Evolutionary conservation across 2,797 vertebrate species (phyloP).

Genomic region (Spinus pinus): DNA sequence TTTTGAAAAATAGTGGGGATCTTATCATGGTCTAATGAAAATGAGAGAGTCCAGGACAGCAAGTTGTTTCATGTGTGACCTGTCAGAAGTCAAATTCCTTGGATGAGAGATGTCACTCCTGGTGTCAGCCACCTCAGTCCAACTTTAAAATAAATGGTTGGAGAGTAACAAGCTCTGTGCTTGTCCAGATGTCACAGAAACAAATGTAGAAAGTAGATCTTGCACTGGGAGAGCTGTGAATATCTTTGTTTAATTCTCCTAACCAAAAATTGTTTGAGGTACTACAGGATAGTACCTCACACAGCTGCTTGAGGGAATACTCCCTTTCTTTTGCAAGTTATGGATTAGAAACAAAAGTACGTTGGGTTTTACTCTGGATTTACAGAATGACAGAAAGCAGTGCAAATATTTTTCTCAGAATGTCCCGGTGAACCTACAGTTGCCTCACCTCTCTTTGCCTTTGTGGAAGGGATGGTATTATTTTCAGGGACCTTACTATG

Average conservation of each 20-base stretch:
- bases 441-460: background rate
- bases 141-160: background rate
- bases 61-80: background rate
- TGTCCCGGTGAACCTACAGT: background rate
- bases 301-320: background rate
- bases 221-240: background rate
- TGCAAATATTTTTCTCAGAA: background rate
- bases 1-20: background rate
- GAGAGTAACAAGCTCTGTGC: background rate
- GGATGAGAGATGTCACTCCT: background rate
- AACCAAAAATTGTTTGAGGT: background rate
- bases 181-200: background rate
- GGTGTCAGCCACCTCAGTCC: background rate
- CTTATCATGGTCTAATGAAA: background rate
- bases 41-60: background rate
- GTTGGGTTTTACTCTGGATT: background rate
- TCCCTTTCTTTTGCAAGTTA: background rate
- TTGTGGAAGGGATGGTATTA: background rate
- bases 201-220: background rate
- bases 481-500: background rate
- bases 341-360: background rate
- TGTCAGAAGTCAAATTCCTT: background rate
- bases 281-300: background rate
- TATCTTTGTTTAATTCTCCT: background rate
- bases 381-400: background rate